Conservation (phyloP, 2,113 vertebrate genomes). For the Lampris incognitus region DNA sequence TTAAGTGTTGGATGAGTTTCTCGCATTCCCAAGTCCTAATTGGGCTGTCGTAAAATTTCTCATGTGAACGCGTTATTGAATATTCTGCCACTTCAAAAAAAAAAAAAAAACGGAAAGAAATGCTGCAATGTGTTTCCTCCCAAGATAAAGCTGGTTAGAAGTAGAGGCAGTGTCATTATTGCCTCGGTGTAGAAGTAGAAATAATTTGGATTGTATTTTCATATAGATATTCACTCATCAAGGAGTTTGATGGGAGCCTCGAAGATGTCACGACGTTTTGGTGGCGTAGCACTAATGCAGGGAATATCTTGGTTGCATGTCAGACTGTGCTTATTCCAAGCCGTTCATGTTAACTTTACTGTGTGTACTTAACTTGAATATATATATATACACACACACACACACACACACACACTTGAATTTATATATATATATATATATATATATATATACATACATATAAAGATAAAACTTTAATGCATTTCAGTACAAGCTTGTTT, state of each 20-base stretch:
- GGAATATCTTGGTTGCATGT: conserved; percentile 60
- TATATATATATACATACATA: too few relatives aligned
- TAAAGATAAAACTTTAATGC: too few relatives aligned
- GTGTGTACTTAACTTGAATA: conserved; percentile 42
- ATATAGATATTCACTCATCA: conserved; percentile 3
- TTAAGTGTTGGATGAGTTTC: conserved; percentile 11
- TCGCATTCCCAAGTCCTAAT: conserved; percentile 10
- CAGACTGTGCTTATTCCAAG: conserved; percentile 48
- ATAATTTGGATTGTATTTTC: conserved; percentile 56
- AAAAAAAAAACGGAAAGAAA: conserved; percentile 5
- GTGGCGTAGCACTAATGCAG: conserved; percentile 61
- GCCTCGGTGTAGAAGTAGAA: conserved; percentile 19
- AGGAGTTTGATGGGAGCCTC: conserved; percentile 55
- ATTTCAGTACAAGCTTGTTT: too few relatives aligned
- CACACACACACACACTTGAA: too few relatives aligned
- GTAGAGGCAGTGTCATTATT: conserved; percentile 38
- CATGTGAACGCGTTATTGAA: conserved; percentile 7
- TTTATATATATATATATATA: too few relatives aligned
- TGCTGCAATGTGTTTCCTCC: conserved; percentile 43
- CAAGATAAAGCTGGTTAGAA: conserved; percentile 11
- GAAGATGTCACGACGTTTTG: conserved; percentile 50
- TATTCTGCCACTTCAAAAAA: conserved; percentile 64
- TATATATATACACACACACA: background rate
- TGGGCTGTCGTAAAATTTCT: conserved; percentile 29
- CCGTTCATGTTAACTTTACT: conserved; percentile 43